Percentiles rank a stretch among this genome's conserved stretches.
phyloP scores from a whole-genome alignment of 2,888 invertebrate genomes.

The Seira musarum region DNA sequence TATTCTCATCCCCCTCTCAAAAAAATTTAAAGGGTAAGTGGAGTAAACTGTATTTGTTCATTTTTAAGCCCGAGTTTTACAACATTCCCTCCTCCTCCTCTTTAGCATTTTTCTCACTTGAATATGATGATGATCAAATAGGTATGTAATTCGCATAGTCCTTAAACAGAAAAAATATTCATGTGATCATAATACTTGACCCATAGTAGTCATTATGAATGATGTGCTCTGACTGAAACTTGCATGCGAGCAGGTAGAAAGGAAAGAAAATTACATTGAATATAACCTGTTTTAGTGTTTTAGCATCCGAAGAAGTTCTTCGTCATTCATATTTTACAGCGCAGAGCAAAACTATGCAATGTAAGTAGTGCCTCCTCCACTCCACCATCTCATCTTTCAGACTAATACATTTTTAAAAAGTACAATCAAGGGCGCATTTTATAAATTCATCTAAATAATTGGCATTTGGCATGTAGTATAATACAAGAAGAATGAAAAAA shows the following conservation, averaged over 20 bases:
- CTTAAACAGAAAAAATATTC: constrained; percentile 34
- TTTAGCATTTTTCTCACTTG: background rate
- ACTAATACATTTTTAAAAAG: too few relatives aligned
- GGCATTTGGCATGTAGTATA: too few relatives aligned
- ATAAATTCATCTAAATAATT: too few relatives aligned
- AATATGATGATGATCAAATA: background rate
- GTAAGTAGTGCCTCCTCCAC: background rate
- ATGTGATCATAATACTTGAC: constrained; percentile 55
- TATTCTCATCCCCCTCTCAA: too few relatives aligned
- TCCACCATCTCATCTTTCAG: too few relatives aligned
- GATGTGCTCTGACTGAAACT: constrained; percentile 57
- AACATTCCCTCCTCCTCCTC: background rate
- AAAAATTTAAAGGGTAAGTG: background rate
- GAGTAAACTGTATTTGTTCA: background rate
- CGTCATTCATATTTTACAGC: constrained; percentile 37
- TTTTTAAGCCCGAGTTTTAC: background rate
- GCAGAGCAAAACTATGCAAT: too few relatives aligned
- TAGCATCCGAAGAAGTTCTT: constrained; percentile 22
- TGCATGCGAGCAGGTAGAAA: constrained; percentile 44
- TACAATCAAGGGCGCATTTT: too few relatives aligned
- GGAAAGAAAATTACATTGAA: too few relatives aligned
- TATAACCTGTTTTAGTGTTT: constrained; percentile 46
- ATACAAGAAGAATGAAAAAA: too few relatives aligned
- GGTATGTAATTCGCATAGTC: background rate
- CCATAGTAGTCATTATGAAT: constrained; percentile 47